These are phyloP conservation scores for Stenchaetothrips biformis DNA, from an alignment of 2,888 invertebrate genomes.

Conservation along the genomic window DNA sequence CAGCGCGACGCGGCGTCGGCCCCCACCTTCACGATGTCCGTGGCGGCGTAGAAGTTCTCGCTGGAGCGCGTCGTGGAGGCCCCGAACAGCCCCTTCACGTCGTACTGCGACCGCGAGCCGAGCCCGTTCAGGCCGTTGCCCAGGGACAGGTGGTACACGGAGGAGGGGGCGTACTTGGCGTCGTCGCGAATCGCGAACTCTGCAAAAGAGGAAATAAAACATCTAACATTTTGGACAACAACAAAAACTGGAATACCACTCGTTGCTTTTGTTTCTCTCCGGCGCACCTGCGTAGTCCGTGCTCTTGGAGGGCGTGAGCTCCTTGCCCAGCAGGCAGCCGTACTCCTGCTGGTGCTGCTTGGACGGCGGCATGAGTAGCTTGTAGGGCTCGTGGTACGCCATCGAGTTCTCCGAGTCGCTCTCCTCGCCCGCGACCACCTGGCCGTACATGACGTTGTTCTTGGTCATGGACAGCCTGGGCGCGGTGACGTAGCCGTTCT, in stretches of 20 bases:
- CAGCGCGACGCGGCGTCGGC: neutral
- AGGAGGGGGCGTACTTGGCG: conserved; percentile 48
- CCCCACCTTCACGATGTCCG: conserved; percentile 66
- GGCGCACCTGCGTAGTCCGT: conserved; percentile 48
- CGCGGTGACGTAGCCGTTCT: conserved; percentile 35
- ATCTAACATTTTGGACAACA: neutral
- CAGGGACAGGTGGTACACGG: conserved; percentile 48
- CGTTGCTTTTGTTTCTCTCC: neutral
- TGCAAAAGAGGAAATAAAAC: conserved; percentile 42
- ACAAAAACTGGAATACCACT: conserved; percentile 51
- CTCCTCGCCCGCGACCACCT: conserved; percentile 49
- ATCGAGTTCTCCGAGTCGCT: conserved; percentile 54
- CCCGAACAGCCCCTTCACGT: conserved; percentile 42
- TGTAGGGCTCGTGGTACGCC: conserved; percentile 55
- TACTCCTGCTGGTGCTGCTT: conserved; percentile 47
- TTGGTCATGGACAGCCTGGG: conserved; percentile 37
- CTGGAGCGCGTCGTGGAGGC: conserved; percentile 42
- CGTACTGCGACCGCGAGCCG: conserved; percentile 44
- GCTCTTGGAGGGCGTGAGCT: conserved; percentile 50
- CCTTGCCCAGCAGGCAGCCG: conserved; percentile 50
- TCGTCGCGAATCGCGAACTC: conserved; percentile 52
- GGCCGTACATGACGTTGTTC: conserved; percentile 47
- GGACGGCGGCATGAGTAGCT: conserved; percentile 44
- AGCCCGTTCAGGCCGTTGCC: neutral
- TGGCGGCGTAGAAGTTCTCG: conserved; percentile 72